These are phyloP conservation scores for Podargus strigoides DNA, from an alignment of 2,797 vertebrate species.

Conservation along the genomic window DNA sequence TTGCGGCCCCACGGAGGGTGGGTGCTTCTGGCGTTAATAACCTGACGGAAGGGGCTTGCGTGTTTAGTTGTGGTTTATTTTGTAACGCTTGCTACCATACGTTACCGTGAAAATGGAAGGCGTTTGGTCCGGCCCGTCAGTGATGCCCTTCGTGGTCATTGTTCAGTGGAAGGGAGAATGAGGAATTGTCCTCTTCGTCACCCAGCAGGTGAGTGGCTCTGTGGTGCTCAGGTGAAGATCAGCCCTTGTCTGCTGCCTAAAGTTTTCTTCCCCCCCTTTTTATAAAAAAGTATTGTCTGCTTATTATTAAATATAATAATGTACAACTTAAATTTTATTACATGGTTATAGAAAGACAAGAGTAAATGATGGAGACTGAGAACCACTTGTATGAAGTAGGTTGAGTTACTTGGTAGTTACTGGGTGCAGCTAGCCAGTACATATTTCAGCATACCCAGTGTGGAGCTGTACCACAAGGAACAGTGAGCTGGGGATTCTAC, in stretches of 20 bases:
- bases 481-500: not conserved
- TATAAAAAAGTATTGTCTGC: not conserved
- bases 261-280: not conserved
- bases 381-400: not conserved
- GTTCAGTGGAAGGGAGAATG: not conserved
- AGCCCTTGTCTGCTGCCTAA: not conserved
- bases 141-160: rapidly evolving
- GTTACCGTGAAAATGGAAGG: not conserved
- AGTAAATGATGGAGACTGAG: too few species aligned
- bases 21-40: rapidly evolving
- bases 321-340: not conserved
- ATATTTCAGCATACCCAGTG: not conserved
- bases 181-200: rapidly evolving
- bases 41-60: rapidly evolving
- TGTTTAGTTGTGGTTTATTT: rapidly evolving
- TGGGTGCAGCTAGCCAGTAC: not conserved
- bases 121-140: not conserved
- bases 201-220: not conserved
- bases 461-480: not conserved
- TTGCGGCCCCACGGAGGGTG: rapidly evolving
- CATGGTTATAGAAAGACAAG: rapidly evolving
- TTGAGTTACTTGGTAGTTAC: not conserved
- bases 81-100: rapidly evolving
- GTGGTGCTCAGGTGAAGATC: too few species aligned
- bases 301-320: not conserved